phyloP scores from a whole-genome alignment of 92 coral and sea anemone species.

The Siderastrea radians region DNA sequence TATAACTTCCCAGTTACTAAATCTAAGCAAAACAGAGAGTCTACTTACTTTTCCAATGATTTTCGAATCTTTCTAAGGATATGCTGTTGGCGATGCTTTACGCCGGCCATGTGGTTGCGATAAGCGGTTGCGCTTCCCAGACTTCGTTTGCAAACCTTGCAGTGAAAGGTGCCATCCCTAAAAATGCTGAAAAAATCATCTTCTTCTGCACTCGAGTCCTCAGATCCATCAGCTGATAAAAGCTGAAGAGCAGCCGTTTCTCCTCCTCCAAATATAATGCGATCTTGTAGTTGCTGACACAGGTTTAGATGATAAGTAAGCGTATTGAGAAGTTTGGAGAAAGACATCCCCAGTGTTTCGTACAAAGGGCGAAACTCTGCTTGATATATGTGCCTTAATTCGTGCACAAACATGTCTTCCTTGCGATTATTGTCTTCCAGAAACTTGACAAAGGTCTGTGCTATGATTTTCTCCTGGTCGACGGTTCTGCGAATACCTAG shows the following conservation, averaged over 20 bases:
- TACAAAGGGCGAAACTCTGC: constrained; percentile 24
- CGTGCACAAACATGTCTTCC: constrained; percentile 45
- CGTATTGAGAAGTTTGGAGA: constrained; percentile 55
- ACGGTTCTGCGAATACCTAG: neutral
- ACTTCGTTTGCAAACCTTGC: constrained; percentile 50
- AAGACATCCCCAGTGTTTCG: constrained; percentile 3
- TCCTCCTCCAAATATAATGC: constrained; percentile 76
- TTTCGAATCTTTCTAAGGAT: constrained; percentile 57
- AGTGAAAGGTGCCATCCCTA: neutral
- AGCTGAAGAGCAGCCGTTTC: constrained; percentile 78
- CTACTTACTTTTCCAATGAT: constrained; percentile 67
- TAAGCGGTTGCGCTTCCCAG: constrained; percentile 8
- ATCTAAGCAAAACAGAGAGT: neutral
- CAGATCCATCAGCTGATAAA: constrained; percentile 28
- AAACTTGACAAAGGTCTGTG: constrained; percentile 26
- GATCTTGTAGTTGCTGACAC: constrained; percentile 67
- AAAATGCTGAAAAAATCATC: neutral
- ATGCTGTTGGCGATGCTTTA: constrained; percentile 75
- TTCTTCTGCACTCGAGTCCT: constrained; percentile 22
- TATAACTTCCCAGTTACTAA: no score
- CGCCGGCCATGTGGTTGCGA: constrained; percentile 26
- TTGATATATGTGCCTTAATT: constrained; percentile 54
- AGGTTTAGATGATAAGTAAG: constrained; percentile 63
- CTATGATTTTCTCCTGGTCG: constrained; percentile 6
- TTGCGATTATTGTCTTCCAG: constrained; percentile 51